A percentile compares a stretch with the other conserved stretches of the same genome.
Evolutionary conservation across 2,888 invertebrate species (phyloP).

Genomic region (Trileptium ribeirensis): DNA sequence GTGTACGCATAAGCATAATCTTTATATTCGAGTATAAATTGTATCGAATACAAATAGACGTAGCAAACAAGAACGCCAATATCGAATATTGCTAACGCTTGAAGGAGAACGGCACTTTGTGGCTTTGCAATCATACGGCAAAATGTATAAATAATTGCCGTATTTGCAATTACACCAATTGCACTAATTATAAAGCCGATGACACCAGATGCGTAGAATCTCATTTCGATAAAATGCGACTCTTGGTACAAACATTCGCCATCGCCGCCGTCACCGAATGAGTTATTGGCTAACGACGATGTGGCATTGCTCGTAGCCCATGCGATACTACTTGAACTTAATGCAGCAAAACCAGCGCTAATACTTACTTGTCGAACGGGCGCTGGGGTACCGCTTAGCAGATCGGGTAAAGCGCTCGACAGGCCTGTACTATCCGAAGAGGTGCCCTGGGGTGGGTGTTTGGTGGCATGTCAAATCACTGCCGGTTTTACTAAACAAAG

Average conservation of each 20-base stretch:
- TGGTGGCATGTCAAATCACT: no score
- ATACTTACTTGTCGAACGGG: no score
- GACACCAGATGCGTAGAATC: constrained; percentile 3
- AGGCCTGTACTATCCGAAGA: no score
- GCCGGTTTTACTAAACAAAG: no score
- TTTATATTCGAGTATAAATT: constrained; percentile 9
- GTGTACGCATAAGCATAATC: not conserved
- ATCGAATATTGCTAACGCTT: constrained; percentile 4
- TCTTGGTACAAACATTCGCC: not conserved
- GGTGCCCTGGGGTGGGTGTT: no score
- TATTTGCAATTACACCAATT: constrained; percentile 5
- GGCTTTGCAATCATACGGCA: not conserved
- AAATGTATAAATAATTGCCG: constrained; percentile 1
- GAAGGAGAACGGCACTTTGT: not conserved
- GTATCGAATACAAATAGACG: not conserved
- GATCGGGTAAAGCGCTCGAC: no score
- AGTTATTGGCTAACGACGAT: no score
- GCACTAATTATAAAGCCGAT: not conserved
- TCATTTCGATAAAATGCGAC: not conserved
- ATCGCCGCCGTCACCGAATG: no score
- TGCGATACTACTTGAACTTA: no score
- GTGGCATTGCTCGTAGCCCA: no score
- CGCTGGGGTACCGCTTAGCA: no score
- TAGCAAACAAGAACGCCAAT: constrained; percentile 16
- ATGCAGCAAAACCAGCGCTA: no score